phyloP scores from a whole-genome alignment of 2,797 vertebrate species.

The Anabas testudineus region DNA sequence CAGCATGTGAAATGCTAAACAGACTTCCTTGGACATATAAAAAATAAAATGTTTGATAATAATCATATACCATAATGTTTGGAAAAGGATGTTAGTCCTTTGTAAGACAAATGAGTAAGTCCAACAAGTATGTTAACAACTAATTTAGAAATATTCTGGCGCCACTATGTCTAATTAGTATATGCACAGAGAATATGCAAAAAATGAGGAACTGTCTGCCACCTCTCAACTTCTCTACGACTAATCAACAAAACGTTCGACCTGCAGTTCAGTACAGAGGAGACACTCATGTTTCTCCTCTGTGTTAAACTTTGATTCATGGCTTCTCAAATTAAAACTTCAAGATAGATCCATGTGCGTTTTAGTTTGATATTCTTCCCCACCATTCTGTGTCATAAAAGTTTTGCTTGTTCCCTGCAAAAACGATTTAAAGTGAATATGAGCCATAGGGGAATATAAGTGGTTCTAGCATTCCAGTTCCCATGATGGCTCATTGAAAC shows the following conservation, averaged over 20 bases:
- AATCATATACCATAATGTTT: not conserved
- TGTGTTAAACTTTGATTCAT: slow-evolving; percentile 17
- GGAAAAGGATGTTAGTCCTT: too few species aligned
- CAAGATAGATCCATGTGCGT: slow-evolving; percentile 27
- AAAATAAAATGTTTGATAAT: not conserved
- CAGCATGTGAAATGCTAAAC: not conserved
- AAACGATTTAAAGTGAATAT: slow-evolving; percentile 57
- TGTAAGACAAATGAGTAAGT: slow-evolving; percentile 14
- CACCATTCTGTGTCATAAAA: slow-evolving; percentile 4
- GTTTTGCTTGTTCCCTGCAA: slow-evolving; percentile 44
- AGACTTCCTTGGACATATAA: slow-evolving; percentile 1
- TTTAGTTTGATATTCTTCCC: slow-evolving; percentile 36
- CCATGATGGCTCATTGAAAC: slow-evolving; percentile 71
- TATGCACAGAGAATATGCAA: not conserved
- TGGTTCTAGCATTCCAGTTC: slow-evolving; percentile 49
- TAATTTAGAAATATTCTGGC: not conserved
- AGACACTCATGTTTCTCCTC: slow-evolving; percentile 33
- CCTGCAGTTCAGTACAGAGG: slow-evolving; percentile 7
- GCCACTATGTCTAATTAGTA: not conserved
- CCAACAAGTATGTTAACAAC: not conserved
- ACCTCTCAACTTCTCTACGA: slow-evolving; percentile 17
- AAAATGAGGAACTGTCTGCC: not conserved
- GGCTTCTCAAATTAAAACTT: slow-evolving; percentile 24
- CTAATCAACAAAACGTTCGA: slow-evolving; percentile 41
- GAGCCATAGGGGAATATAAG: slow-evolving; percentile 58